Evolutionary conservation across 2,888 invertebrate species (phyloP).

Genomic region (Diabrotica balteata): DNA sequence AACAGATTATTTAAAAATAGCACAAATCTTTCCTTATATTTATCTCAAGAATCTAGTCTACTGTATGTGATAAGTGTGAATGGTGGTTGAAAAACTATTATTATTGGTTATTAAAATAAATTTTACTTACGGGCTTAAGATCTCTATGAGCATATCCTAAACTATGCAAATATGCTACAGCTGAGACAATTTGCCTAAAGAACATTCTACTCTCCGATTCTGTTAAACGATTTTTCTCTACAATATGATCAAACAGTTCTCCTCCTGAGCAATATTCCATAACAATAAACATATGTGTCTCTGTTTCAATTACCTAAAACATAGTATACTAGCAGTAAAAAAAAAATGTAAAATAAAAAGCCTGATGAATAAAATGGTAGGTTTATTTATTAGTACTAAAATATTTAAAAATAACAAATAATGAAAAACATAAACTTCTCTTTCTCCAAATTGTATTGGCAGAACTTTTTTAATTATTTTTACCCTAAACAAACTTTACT

Average conservation of each 20-base stretch:
- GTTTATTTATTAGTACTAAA: too few species aligned
- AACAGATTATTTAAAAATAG: too few species aligned
- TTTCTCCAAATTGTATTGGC: too few species aligned
- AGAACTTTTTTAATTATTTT: too few species aligned
- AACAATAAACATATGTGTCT: constrained; percentile 76
- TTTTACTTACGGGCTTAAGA: constrained; percentile 75
- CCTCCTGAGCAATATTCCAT: constrained; percentile 85
- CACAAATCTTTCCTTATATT: too few species aligned
- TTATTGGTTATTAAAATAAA: not conserved
- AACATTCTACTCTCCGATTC: constrained; percentile 78
- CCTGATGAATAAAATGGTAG: too few species aligned
- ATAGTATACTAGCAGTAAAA: not conserved
- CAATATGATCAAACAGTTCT: constrained; percentile 85
- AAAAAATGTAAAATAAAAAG: too few species aligned
- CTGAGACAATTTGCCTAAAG: constrained; percentile 80
- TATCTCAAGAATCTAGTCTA: too few species aligned
- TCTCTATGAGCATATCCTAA: constrained; percentile 82
- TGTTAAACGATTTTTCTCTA: constrained; percentile 73
- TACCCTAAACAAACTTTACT: too few species aligned
- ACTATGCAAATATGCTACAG: constrained; percentile 78
- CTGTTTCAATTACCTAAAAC: constrained; percentile 73
- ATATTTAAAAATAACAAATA: too few species aligned
- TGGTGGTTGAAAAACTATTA: not conserved
- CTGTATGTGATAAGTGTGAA: not conserved
- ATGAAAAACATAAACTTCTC: too few species aligned